phyloP scores from a whole-genome alignment of 1,140 invertebrate species.

The Diorhabda sublineata region DNA sequence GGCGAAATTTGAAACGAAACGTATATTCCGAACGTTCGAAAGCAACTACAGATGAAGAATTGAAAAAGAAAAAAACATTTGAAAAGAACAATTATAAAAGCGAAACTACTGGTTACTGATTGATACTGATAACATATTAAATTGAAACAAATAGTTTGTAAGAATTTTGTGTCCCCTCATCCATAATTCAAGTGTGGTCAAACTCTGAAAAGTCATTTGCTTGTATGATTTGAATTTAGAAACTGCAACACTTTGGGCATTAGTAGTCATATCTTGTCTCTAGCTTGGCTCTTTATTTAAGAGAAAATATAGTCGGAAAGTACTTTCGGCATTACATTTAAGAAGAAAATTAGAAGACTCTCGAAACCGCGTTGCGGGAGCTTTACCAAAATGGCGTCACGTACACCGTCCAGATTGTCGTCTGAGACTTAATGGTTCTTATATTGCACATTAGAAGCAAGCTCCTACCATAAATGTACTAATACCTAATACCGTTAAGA shows the following conservation, averaged over 20 bases:
- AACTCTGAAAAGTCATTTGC: no score
- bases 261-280: not conserved
- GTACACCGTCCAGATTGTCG: constrained; percentile 13
- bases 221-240: no score
- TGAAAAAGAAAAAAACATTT: no score
- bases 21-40: no score
- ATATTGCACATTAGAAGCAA: constrained; percentile 18
- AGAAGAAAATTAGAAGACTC: constrained; percentile 10
- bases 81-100: no score
- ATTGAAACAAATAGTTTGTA: no score
- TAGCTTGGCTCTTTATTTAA: not conserved
- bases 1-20: no score
- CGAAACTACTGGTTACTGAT: no score
- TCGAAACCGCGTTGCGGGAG: constrained; percentile 5
- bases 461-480: constrained; percentile 12
- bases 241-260: not conserved
- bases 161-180: no score
- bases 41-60: no score
- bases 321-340: constrained; percentile 3
- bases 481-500: constrained; percentile 18
- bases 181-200: no score
- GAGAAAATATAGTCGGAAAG: not conserved
- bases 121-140: no score
- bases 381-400: constrained; percentile 12
- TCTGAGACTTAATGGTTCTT: constrained; percentile 16